Conservation (phyloP, 2,797 vertebrate genomes). For the Phaenicophaeus curvirostris region DNA sequence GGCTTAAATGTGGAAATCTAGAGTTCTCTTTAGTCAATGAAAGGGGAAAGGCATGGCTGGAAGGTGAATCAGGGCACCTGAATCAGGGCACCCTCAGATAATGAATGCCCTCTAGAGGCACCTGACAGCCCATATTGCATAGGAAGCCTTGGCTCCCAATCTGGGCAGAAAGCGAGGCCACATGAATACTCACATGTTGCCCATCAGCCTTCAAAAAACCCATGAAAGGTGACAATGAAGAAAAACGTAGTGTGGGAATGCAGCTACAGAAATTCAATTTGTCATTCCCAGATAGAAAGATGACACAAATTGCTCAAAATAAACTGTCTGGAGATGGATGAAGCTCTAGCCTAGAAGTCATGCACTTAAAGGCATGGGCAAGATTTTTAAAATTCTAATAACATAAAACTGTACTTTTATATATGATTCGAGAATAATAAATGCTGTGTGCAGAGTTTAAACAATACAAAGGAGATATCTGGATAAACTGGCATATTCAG, state of each 20-base stretch:
- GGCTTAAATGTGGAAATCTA: background rate
- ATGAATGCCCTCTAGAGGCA: conserved; percentile 52
- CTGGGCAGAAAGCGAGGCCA: background rate
- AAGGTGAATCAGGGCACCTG: background rate
- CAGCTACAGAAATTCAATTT: background rate
- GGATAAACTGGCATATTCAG: background rate
- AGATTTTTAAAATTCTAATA: background rate
- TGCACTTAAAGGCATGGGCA: background rate
- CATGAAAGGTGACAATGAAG: background rate
- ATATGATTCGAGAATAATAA: background rate
- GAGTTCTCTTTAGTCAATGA: background rate
- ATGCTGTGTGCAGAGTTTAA: background rate
- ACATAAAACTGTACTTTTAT: background rate
- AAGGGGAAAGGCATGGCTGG: background rate
- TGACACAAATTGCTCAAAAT: background rate
- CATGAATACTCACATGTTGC: background rate
- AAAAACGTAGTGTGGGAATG: background rate
- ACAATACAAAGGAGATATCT: background rate
- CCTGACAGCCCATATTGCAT: background rate
- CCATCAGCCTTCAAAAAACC: background rate
- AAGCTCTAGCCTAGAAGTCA: background rate
- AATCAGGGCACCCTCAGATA: background rate
- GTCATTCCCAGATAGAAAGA: background rate
- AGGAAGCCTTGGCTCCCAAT: background rate
- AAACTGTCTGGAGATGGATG: background rate